Conservation (phyloP, 2,113 vertebrate genomes). For the Dipodomys ordii region DNA sequence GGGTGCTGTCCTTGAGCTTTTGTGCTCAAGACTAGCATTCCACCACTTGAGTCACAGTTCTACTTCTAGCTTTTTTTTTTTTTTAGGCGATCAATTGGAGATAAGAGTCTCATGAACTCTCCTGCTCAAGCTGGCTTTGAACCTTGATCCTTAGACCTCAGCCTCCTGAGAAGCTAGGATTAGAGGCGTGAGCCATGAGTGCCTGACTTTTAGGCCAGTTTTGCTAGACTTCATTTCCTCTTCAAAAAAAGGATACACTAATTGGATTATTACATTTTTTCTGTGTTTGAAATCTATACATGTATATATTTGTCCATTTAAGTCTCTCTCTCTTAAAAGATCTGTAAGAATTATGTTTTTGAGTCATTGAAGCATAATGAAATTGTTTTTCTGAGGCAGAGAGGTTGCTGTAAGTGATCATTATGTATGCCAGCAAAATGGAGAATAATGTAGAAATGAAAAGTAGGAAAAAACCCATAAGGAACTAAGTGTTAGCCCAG, state of each 20-base stretch:
- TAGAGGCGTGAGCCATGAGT: too few species aligned
- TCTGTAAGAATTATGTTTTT: conserved; percentile 64
- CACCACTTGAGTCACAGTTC: too few species aligned
- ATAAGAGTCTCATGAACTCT: too few species aligned
- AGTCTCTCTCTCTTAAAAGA: conserved; percentile 50
- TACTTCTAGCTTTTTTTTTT: too few species aligned
- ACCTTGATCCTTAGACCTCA: too few species aligned
- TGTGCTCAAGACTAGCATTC: too few species aligned
- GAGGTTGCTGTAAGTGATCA: conserved; percentile 50
- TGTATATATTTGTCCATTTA: conserved; percentile 58
- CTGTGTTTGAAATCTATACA: conserved; percentile 47
- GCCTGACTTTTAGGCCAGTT: not conserved
- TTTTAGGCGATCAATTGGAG: too few species aligned
- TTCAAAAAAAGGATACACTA: conserved; percentile 36
- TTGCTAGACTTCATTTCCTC: conserved; percentile 16
- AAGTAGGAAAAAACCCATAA: not conserved
- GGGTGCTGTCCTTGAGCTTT: too few species aligned
- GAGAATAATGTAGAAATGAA: not conserved
- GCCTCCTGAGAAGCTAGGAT: too few species aligned
- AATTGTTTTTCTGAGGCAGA: conserved; percentile 42
- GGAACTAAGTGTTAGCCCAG: not conserved
- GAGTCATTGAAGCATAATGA: conserved; percentile 57
- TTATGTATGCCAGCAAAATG: conserved; percentile 53
- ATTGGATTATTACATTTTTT: conserved; percentile 57
- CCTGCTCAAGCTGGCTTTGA: too few species aligned